Percentiles rank a stretch among this genome's conserved stretches.
Conservation (phyloP, 1,140 invertebrate species). For the Teleogryllus occipitalis region DNA sequence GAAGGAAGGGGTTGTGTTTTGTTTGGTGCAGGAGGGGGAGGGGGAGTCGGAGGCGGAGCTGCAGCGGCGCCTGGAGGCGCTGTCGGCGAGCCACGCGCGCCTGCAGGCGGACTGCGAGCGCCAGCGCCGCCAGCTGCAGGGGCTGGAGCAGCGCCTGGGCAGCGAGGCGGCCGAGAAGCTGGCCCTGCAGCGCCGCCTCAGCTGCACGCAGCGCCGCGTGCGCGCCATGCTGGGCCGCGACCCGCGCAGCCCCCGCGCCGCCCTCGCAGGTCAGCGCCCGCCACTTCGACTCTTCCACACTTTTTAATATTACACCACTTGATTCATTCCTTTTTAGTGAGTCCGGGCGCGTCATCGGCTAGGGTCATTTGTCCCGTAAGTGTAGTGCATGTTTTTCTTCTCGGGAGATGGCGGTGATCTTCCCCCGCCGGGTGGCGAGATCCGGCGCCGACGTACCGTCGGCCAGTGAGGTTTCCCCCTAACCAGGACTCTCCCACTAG, state of each 20-base stretch:
- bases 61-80: conserved; percentile 41
- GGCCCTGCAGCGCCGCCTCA: conserved; percentile 59
- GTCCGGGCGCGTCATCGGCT: no score
- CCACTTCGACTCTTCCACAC: not conserved
- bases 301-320: not conserved
- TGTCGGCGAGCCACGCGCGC: conserved; percentile 22
- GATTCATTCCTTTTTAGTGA: no score
- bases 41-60: conserved; percentile 51
- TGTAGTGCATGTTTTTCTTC: no score
- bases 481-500: no score
- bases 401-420: no score
- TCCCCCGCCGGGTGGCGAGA: no score
- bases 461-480: no score
- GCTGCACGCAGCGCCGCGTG: conserved; percentile 59
- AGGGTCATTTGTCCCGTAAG: no score
- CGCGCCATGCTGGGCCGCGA: conserved; percentile 55
- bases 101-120: conserved; percentile 27
- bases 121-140: conserved; percentile 24
- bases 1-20: no score
- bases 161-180: conserved; percentile 59
- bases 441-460: no score
- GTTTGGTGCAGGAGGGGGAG: conserved; percentile 46
- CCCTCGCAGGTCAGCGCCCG: not conserved
- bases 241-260: conserved; percentile 31
- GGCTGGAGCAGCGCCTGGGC: conserved; percentile 38